These are phyloP conservation scores for Bubalus kerabau DNA, from an alignment of 2,113 vertebrate genomes.

Conservation along the genomic window DNA sequence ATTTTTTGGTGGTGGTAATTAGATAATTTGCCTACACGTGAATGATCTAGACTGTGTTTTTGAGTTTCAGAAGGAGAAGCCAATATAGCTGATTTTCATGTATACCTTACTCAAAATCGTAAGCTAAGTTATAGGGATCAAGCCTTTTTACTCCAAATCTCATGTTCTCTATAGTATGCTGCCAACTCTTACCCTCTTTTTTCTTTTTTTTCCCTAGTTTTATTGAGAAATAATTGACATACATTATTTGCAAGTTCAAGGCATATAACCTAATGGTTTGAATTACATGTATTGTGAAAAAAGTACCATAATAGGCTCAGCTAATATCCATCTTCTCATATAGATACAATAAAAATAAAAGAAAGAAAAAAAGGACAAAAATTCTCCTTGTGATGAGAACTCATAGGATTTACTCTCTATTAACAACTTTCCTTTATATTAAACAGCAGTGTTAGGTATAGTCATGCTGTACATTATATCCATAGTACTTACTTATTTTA, in stretches of 20 bases:
- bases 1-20: neutral
- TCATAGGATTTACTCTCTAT: neutral
- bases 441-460: neutral
- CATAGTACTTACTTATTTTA: neutral
- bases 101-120: neutral
- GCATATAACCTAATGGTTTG: neutral
- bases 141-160: neutral
- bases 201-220: neutral
- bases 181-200: neutral
- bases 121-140: neutral
- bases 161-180: neutral
- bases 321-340: neutral
- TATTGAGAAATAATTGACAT: neutral
- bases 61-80: neutral
- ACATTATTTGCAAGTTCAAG: neutral
- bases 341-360: neutral
- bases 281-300: neutral
- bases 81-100: neutral
- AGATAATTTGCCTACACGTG: neutral
- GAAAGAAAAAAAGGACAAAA: neutral
- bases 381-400: neutral
- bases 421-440: neutral
- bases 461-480: neutral
- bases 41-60: neutral
- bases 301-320: neutral